These are phyloP conservation scores for Scomber colias DNA, from an alignment of 2,113 vertebrate species.

Conservation along the genomic window DNA sequence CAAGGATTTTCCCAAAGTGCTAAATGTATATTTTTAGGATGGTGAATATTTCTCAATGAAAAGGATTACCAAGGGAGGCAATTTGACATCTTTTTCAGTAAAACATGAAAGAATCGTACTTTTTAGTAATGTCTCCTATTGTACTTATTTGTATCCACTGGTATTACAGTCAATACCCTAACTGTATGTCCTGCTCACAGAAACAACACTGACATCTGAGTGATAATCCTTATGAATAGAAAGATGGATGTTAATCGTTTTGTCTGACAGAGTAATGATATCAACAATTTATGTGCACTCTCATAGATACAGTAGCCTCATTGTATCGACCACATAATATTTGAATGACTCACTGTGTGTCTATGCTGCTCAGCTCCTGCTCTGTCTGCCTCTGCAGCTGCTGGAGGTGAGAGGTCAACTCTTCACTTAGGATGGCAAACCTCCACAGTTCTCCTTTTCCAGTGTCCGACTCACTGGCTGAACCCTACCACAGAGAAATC, in stretches of 20 bases:
- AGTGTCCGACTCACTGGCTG: conserved; percentile 32
- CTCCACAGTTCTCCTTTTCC: conserved; percentile 46
- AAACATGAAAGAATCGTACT: no score
- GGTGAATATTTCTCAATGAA: background rate
- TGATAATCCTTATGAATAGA: background rate
- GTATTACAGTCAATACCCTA: background rate
- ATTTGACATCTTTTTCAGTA: no score
- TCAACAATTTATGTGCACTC: background rate
- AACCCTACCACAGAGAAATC: conserved; percentile 34
- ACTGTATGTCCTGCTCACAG: background rate
- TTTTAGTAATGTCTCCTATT: background rate
- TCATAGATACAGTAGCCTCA: background rate
- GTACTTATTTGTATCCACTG: background rate
- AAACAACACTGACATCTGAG: background rate
- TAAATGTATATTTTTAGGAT: background rate
- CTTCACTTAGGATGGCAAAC: conserved; percentile 66
- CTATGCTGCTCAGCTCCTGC: conserved; percentile 73
- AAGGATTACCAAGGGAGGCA: background rate
- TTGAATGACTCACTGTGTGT: conserved; percentile 66
- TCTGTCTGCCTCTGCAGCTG: conserved; percentile 76
- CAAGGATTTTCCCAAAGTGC: background rate
- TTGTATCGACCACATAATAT: background rate
- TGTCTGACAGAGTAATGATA: no score
- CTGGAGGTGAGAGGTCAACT: conserved; percentile 73
- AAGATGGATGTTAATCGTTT: background rate